phyloP scores from a whole-genome alignment of 2,888 invertebrate species.

The Endotricha flammealis region DNA sequence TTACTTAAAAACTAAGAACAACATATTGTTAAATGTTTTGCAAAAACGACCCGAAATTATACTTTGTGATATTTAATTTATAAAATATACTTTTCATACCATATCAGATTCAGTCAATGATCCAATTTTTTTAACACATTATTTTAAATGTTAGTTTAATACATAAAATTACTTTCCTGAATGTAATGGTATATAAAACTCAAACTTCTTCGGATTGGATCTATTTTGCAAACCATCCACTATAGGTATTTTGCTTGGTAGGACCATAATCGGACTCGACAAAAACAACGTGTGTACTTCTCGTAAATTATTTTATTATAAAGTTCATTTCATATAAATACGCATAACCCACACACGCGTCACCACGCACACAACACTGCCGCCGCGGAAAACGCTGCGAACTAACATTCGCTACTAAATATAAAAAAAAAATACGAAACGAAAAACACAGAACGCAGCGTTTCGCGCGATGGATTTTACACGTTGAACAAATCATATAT shows the following conservation, averaged over 20 bases:
- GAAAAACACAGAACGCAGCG: constrained; percentile 18
- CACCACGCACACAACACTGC: constrained; percentile 37
- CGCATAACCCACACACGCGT: constrained; percentile 70
- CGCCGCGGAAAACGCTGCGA: constrained; percentile 23
- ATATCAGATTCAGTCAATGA: no score
- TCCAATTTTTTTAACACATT: no score
- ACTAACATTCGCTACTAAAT: constrained; percentile 12
- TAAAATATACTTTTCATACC: no score
- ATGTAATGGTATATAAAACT: no score
- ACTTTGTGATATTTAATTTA: no score
- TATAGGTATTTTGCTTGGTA: constrained; percentile 1
- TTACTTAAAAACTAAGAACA: constrained; percentile 30
- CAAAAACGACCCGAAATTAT: no score
- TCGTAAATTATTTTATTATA: constrained; percentile 75
- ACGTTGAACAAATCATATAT: not conserved
- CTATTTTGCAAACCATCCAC: no score
- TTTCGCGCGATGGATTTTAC: constrained; percentile 19
- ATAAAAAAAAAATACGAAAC: constrained; percentile 12
- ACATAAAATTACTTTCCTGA: no score
- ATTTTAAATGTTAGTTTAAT: no score
- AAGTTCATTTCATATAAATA: constrained; percentile 75
- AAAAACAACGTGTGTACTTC: constrained; percentile 43
- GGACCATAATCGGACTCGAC: constrained; percentile 16
- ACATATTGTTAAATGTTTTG: constrained; percentile 17
- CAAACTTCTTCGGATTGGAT: no score